Evolutionary conservation across 2,888 invertebrate genomes (phyloP).

Genomic region (Nymphalis c-album): DNA sequence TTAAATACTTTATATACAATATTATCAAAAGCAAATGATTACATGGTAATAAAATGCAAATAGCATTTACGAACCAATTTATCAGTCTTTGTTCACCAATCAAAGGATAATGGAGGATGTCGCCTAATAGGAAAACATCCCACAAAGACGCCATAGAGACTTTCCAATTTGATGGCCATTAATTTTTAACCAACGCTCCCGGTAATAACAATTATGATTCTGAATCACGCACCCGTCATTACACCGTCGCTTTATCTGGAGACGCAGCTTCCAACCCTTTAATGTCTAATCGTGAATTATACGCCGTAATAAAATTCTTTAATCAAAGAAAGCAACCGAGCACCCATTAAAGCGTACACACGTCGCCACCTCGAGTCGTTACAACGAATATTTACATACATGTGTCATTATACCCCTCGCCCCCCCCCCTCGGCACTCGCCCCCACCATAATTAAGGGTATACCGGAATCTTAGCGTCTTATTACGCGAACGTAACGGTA

Average conservation of each 20-base stretch:
- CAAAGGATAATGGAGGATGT: constrained; percentile 28
- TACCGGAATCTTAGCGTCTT: constrained; percentile 82
- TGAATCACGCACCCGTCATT: constrained; percentile 78
- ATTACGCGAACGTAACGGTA: constrained; percentile 80
- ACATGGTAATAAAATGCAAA: constrained; percentile 8
- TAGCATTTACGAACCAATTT: constrained; percentile 7
- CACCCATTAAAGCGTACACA: constrained; percentile 75
- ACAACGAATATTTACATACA: constrained; percentile 80
- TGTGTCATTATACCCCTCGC: constrained; percentile 79
- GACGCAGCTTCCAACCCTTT: constrained; percentile 71
- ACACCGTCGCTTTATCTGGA: constrained; percentile 75
- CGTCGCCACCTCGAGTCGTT: constrained; percentile 78
- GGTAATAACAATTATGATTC: constrained; percentile 76
- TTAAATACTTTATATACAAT: too few species aligned
- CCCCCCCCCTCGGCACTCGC: constrained; percentile 53
- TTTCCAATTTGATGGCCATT: constrained; percentile 37
- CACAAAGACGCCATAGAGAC: constrained; percentile 13
- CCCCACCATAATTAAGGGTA: constrained; percentile 79
- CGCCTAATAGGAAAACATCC: constrained; percentile 11
- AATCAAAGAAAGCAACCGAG: constrained; percentile 81
- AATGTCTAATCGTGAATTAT: constrained; percentile 81
- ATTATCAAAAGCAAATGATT: not conserved
- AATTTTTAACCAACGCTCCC: constrained; percentile 43
- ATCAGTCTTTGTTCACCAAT: constrained; percentile 15
- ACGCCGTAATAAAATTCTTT: constrained; percentile 80